These are phyloP conservation scores for Pissodes strobi DNA, from an alignment of 1,140 invertebrate species.

Conservation along the genomic window DNA sequence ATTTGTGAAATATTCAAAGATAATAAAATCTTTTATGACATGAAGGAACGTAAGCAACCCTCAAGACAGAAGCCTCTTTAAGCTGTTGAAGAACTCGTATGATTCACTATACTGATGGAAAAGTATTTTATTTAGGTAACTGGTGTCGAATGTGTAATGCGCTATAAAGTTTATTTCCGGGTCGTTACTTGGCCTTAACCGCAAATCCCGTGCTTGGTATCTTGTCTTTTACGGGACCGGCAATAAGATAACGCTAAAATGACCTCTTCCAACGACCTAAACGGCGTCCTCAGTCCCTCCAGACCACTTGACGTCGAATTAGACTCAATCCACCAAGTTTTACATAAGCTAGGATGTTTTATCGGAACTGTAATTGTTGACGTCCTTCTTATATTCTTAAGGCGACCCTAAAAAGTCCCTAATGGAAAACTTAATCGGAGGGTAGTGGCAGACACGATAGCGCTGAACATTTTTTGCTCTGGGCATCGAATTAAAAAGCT, in stretches of 20 bases:
- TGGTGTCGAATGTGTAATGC: constrained; percentile 54
- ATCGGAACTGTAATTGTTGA: constrained; percentile 32
- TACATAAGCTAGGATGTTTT: constrained; percentile 36
- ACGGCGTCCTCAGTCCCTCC: constrained; percentile 46
- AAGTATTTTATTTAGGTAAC: constrained; percentile 54
- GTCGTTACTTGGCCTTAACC: constrained; percentile 52
- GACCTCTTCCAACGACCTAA: constrained; percentile 50
- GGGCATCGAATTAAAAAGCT: too few species aligned
- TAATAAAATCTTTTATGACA: too few species aligned
- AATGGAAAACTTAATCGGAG: constrained; percentile 12
- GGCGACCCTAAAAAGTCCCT: constrained; percentile 4
- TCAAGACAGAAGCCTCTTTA: too few species aligned
- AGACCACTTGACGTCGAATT: constrained; percentile 49
- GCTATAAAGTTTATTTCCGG: constrained; percentile 54
- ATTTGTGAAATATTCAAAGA: too few species aligned
- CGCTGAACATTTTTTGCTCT: too few species aligned
- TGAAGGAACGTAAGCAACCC: too few species aligned
- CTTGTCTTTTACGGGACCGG: constrained; percentile 50
- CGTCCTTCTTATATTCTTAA: constrained; percentile 18
- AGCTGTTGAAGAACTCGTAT: too few species aligned
- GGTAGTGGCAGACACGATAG: background rate
- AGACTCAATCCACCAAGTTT: constrained; percentile 43
- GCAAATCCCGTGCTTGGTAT: constrained; percentile 52
- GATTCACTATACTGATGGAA: constrained; percentile 35
- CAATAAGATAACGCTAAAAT: constrained; percentile 51